Conservation (phyloP, 2,888 invertebrate species). For the Ormyrus thymus region DNA sequence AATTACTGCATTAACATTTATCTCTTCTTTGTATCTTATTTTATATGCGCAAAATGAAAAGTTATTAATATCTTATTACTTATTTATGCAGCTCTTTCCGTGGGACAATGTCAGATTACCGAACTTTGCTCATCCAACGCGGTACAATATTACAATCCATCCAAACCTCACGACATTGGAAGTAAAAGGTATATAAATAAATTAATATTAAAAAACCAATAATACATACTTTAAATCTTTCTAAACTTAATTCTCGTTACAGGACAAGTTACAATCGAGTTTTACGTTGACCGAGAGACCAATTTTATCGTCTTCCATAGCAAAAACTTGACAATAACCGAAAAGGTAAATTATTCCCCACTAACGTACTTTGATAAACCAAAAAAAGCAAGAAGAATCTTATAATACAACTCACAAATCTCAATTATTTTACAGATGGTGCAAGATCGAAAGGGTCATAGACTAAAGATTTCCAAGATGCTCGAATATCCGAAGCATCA, state of each 20-base stretch:
- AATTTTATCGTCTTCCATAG: slow-evolving; percentile 89
- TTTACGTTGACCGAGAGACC: slow-evolving; percentile 88
- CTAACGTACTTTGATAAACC: neutral
- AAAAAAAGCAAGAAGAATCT: neutral
- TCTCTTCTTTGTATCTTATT: too few species aligned
- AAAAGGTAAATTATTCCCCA: slow-evolving; percentile 77
- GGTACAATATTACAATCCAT: slow-evolving; percentile 93
- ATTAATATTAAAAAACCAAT: neutral
- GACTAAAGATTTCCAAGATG: slow-evolving; percentile 82
- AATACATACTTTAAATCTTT: too few species aligned
- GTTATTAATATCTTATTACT: too few species aligned
- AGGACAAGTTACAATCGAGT: slow-evolving; percentile 92
- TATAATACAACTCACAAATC: neutral
- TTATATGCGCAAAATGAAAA: too few species aligned
- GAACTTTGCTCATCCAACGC: slow-evolving; percentile 84
- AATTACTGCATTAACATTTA: too few species aligned
- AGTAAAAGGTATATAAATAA: slow-evolving; percentile 82
- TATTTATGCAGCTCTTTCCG: slow-evolving; percentile 80
- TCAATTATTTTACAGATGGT: slow-evolving; percentile 74
- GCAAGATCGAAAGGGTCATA: slow-evolving; percentile 81
- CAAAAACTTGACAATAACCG: slow-evolving; percentile 89
- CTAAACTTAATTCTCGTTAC: slow-evolving; percentile 62
- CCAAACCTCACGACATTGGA: slow-evolving; percentile 93
- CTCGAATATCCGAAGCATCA: slow-evolving; percentile 90
- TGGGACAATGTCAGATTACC: slow-evolving; percentile 88